Evolutionary conservation across 2,113 vertebrate species (phyloP).

Genomic region (Corythornis madagascariensis): DNA sequence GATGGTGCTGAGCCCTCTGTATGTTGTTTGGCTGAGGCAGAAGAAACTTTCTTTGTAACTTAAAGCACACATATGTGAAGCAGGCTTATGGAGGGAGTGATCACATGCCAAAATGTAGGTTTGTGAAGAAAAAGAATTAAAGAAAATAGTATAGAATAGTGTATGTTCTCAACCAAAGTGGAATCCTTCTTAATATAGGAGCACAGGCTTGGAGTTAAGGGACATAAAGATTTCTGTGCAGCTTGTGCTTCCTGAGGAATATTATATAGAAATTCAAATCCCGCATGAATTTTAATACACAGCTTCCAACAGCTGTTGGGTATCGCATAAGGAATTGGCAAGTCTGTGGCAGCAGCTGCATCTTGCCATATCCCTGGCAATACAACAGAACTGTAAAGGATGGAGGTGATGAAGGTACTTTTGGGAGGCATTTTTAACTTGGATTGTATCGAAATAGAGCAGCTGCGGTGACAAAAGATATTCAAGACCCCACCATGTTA

Average conservation of each 20-base stretch:
- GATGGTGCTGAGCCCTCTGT: neutral
- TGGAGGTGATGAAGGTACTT: conserved; percentile 9
- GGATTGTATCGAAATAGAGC: neutral
- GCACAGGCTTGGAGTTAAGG: neutral
- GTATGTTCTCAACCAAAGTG: neutral
- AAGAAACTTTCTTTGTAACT: neutral
- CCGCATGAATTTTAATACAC: conserved; percentile 26
- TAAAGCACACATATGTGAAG: neutral
- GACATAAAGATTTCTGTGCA: neutral
- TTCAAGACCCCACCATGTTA: neutral
- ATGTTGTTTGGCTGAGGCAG: neutral
- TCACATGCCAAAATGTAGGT: neutral
- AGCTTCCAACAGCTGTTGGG: conserved; percentile 40
- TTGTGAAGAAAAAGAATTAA: neutral
- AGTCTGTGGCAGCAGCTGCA: neutral
- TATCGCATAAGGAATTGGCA: conserved; percentile 38
- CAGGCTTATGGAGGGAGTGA: neutral
- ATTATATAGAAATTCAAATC: conserved; percentile 20
- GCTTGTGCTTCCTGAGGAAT: conserved; percentile 17
- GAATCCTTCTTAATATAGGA: neutral
- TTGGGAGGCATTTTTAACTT: neutral
- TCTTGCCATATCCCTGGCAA: neutral
- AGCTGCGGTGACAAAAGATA: neutral
- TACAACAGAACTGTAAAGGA: neutral
- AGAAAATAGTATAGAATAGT: neutral